A percentile compares a stretch with the other conserved stretches of the same genome.
These are phyloP conservation scores for Brachionus plicatilis DNA, from an alignment of 1,140 invertebrate species.

Conservation along the genomic window DNA sequence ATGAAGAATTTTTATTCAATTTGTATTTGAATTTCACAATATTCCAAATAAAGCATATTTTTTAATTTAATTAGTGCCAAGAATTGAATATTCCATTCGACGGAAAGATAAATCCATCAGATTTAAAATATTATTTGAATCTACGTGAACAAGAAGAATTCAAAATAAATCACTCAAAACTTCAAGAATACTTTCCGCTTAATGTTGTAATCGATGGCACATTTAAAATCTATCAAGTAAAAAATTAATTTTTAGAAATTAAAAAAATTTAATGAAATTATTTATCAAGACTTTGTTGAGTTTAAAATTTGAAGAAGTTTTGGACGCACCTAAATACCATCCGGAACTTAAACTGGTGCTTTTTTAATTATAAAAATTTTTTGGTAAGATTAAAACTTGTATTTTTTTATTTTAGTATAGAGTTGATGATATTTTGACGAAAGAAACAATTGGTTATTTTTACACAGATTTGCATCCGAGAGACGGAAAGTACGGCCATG, in stretches of 20 bases:
- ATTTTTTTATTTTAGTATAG: constrained; percentile 49
- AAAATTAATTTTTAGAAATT: neutral
- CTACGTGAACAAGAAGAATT: constrained; percentile 58
- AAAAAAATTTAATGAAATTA: neutral
- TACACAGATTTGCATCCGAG: constrained; percentile 60
- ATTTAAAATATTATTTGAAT: constrained; percentile 59
- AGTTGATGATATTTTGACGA: constrained; percentile 54
- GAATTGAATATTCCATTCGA: constrained; percentile 55
- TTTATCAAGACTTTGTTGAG: constrained; percentile 53
- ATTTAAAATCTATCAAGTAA: constrained; percentile 59
- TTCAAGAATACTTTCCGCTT: constrained; percentile 61
- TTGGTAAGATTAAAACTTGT: neutral
- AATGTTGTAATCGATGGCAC: constrained; percentile 58
- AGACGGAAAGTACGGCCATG: constrained; percentile 61
- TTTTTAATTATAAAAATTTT: constrained; percentile 42
- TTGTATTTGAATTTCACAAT: no score
- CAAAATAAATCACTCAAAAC: constrained; percentile 58
- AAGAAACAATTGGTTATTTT: constrained; percentile 58
- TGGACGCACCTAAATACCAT: constrained; percentile 57
- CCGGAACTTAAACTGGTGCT: constrained; percentile 59
- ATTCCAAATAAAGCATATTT: neutral
- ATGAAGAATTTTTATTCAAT: no score
- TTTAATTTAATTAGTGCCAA: constrained; percentile 49
- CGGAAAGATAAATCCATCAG: constrained; percentile 58
- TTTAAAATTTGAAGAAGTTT: constrained; percentile 56